phyloP scores from a whole-genome alignment of 2,113 vertebrate species.

The Aythya baeri region DNA sequence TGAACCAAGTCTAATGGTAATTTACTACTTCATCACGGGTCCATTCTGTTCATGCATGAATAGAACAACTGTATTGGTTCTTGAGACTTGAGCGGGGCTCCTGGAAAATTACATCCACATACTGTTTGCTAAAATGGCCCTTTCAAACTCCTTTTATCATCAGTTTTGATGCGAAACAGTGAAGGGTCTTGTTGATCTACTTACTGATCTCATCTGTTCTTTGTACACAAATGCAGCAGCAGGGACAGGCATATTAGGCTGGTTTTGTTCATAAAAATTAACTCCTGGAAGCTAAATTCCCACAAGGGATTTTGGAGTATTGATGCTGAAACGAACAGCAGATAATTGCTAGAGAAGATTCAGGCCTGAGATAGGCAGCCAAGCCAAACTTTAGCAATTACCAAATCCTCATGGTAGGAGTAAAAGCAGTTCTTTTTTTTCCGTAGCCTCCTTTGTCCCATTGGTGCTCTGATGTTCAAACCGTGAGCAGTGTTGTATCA shows the following conservation, averaged over 20 bases:
- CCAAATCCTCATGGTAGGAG: neutral
- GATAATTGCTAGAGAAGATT: conserved; percentile 26
- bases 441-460: neutral
- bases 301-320: neutral
- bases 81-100: neutral
- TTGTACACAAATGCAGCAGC: neutral
- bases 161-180: conserved; percentile 26
- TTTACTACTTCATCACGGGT: conserved; percentile 52
- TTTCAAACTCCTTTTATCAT: conserved; percentile 41
- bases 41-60: conserved; percentile 48
- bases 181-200: conserved; percentile 17
- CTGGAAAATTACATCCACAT: conserved; percentile 41
- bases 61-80: conserved; percentile 33
- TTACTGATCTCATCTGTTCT: conserved; percentile 25
- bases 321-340: neutral
- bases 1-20: conserved; percentile 26
- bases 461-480: neutral
- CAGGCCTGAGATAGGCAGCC: neutral
- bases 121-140: conserved; percentile 23
- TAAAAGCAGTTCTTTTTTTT: neutral
- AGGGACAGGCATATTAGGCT: neutral
- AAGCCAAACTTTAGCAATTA: neutral
- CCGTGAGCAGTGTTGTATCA: neutral
- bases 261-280: conserved; percentile 24
- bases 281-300: conserved; percentile 13